These are phyloP conservation scores for Cyphomyrus discorhynchus DNA, from an alignment of 2,113 vertebrate genomes.

Conservation along the genomic window DNA sequence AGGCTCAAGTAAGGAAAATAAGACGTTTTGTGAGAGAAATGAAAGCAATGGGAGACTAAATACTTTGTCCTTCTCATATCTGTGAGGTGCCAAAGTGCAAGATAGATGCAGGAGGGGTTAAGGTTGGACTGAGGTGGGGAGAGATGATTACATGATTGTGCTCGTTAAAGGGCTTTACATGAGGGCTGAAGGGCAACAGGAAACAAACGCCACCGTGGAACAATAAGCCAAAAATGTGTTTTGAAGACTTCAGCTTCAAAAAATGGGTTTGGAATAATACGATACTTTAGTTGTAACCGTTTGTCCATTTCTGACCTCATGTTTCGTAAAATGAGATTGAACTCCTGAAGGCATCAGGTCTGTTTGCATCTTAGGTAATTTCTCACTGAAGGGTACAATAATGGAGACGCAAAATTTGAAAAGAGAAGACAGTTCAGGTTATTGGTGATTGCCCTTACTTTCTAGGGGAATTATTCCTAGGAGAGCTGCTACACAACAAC, in stretches of 20 bases:
- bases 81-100: constrained; percentile 24
- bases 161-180: background rate
- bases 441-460: background rate
- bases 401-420: background rate
- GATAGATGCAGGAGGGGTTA: background rate
- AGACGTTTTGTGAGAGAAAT: background rate
- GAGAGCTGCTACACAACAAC: background rate
- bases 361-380: background rate
- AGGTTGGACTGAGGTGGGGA: background rate
- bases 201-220: background rate
- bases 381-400: background rate
- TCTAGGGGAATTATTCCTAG: background rate
- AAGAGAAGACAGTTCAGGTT: background rate
- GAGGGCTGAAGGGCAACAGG: background rate
- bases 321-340: background rate
- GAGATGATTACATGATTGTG: background rate
- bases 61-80: constrained; percentile 25
- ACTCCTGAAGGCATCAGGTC: background rate
- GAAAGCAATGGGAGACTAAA: background rate
- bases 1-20: background rate
- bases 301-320: background rate
- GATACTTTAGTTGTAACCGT: background rate
- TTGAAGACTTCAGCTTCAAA: background rate
- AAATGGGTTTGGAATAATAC: background rate
- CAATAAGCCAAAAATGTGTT: background rate